Conservation (phyloP, 2,113 vertebrate species). For the Drymodes brunneopygia region DNA sequence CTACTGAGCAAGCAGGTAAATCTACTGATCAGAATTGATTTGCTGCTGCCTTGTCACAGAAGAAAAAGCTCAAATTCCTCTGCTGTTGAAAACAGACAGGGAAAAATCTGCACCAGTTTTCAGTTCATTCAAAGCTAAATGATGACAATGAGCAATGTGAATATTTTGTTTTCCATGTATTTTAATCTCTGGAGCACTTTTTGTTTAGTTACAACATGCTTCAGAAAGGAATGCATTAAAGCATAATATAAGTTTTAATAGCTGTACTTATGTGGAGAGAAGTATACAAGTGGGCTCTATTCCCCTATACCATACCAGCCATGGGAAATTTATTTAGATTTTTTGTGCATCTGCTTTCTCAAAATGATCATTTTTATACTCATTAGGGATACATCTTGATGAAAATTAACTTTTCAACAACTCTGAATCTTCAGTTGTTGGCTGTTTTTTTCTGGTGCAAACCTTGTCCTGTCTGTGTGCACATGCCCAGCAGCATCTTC, state of each 20-base stretch:
- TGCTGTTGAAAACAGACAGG: background rate
- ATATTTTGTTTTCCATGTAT: background rate
- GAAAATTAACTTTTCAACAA: background rate
- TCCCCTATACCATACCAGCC: background rate
- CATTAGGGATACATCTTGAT: background rate
- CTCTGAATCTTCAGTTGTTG: background rate
- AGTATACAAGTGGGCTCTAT: background rate
- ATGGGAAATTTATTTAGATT: background rate
- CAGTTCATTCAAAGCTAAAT: background rate
- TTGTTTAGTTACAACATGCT: background rate
- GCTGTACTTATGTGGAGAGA: background rate
- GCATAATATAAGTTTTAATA: background rate
- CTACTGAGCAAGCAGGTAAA: slow-evolving; percentile 18
- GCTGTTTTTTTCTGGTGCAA: background rate
- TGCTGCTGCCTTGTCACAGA: background rate
- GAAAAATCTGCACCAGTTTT: background rate
- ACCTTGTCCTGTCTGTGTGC: background rate
- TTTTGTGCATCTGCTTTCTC: background rate
- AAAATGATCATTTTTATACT: background rate
- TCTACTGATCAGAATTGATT: slow-evolving; percentile 29
- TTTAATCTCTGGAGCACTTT: background rate
- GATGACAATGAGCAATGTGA: background rate
- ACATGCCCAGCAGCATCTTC: background rate
- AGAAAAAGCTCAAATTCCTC: background rate
- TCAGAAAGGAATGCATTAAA: background rate